A percentile compares a stretch with the other conserved stretches of the same genome.
Conservation (phyloP, 2,113 vertebrate species). For the Progne subis region DNA sequence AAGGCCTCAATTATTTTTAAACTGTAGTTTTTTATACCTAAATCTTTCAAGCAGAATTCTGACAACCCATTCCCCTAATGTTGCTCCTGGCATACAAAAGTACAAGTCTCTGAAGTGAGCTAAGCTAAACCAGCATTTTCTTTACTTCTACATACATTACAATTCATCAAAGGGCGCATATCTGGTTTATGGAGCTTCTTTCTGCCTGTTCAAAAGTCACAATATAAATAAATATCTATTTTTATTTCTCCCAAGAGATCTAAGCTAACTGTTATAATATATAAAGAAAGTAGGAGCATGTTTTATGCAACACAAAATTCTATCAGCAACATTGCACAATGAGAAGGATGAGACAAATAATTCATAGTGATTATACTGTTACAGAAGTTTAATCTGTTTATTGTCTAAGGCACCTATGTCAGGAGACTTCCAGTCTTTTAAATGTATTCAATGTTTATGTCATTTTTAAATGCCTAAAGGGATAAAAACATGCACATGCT, state of each 20-base stretch:
- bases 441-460: background rate
- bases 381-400: background rate
- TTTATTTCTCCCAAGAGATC: slow-evolving; percentile 11
- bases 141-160: background rate
- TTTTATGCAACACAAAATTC: slow-evolving; percentile 14
- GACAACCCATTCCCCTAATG: background rate
- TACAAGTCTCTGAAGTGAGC: background rate
- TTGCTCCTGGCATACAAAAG: background rate
- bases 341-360: background rate
- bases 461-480: background rate
- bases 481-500: background rate
- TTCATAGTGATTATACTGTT: background rate
- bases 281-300: background rate
- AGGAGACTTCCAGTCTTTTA: background rate
- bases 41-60: background rate
- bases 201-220: background rate
- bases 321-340: background rate
- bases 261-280: background rate
- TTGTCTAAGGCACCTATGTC: background rate
- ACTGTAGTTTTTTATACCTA: background rate
- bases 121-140: background rate
- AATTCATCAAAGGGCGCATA: background rate
- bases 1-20: background rate
- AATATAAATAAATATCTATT: slow-evolving; percentile 16
- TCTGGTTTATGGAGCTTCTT: background rate